A percentile compares a stretch with the other conserved stretches of the same genome.
Conservation (phyloP, 2,888 invertebrate species). For the Thalpophila matura region DNA sequence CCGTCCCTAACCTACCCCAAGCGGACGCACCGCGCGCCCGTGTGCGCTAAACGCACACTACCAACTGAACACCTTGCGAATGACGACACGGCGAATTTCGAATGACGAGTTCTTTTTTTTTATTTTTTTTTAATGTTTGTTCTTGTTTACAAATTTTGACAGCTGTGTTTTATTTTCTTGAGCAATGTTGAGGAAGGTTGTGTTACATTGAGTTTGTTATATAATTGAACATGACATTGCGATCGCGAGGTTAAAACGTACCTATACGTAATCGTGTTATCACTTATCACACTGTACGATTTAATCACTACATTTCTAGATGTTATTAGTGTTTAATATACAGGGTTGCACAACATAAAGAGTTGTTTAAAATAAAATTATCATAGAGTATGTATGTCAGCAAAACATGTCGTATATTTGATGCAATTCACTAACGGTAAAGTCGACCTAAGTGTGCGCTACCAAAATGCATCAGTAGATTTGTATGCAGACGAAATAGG, state of each 20-base stretch:
- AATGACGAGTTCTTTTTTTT: conserved; percentile 55
- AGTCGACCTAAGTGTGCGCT: conserved; percentile 39
- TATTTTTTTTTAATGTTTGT: conserved; percentile 40
- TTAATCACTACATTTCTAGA: conserved; percentile 24
- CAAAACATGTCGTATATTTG: conserved; percentile 34
- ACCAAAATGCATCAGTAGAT: conserved; percentile 44
- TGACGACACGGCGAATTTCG: conserved; percentile 54
- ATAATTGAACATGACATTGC: conserved; percentile 45
- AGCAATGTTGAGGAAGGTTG: conserved; percentile 46
- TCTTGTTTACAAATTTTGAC: conserved; percentile 55
- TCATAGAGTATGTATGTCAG: no score
- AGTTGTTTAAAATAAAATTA: no score
- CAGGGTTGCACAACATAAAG: conserved; percentile 9
- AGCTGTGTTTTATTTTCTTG: conserved; percentile 38
- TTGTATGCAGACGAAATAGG: conserved; percentile 57
- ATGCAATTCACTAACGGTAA: conserved; percentile 32
- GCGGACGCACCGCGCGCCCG: conserved; percentile 65
- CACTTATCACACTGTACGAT: conserved; percentile 22
- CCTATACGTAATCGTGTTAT: conserved; percentile 33
- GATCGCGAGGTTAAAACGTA: conserved; percentile 35
- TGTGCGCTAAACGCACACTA: conserved; percentile 60
- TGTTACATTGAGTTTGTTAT: conserved; percentile 23
- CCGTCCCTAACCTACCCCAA: conserved; percentile 88
- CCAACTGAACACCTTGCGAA: conserved; percentile 63
- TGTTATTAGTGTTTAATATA: neutral